Percentiles rank a stretch among this genome's conserved stretches.
phyloP scores from a whole-genome alignment of 1,140 invertebrate genomes.

The Drosophila sechellia region DNA sequence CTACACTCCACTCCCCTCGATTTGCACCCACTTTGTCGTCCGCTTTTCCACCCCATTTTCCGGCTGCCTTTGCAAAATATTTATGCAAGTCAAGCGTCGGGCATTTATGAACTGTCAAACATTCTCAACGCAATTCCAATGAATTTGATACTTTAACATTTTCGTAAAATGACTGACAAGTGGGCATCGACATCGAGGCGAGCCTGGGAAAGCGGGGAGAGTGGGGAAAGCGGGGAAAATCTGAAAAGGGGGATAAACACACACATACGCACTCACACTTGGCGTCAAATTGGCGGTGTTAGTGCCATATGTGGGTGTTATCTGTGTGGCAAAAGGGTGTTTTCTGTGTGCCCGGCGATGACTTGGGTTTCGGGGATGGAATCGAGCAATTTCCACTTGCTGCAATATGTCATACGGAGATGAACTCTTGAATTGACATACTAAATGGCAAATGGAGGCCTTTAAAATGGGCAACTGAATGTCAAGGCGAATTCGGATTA shows the following conservation, averaged over 20 bases:
- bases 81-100: constrained; percentile 83
- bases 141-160: constrained; percentile 84
- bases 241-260: constrained; percentile 2
- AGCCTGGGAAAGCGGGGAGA: background rate
- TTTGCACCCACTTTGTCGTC: background rate
- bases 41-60: constrained; percentile 17
- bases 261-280: constrained; percentile 43
- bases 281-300: constrained; percentile 81
- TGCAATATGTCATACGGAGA: constrained; percentile 37
- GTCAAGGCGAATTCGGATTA: background rate
- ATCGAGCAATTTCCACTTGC: constrained; percentile 64
- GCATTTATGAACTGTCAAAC: constrained; percentile 84
- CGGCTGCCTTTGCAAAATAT: constrained; percentile 74
- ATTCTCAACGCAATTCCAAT: constrained; percentile 84
- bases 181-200: constrained; percentile 18
- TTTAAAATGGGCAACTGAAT: constrained; percentile 52
- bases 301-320: constrained; percentile 78
- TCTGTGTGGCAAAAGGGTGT: constrained; percentile 42
- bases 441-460: constrained; percentile 41
- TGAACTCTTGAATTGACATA: constrained; percentile 72
- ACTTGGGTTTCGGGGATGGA: constrained; percentile 31
- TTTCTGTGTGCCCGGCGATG: constrained; percentile 20
- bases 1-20: background rate
- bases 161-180: constrained; percentile 79
- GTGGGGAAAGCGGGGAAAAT: constrained; percentile 7